Conservation (phyloP, 2,797 vertebrate species). For the Hemitrygon akajei region DNA sequence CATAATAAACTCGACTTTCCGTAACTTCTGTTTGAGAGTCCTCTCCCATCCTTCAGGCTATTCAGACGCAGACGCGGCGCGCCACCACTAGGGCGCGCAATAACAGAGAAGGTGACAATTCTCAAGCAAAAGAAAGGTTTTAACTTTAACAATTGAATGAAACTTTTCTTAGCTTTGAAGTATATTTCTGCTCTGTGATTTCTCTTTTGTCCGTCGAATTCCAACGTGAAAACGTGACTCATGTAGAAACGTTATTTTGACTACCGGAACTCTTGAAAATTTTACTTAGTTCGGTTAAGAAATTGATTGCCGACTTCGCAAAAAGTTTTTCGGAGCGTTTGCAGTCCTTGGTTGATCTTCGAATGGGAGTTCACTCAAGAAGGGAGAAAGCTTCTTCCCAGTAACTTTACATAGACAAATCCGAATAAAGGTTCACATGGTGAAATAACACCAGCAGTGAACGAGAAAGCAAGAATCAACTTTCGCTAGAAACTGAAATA, state of each 20-base stretch:
- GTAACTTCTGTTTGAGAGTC: not conserved
- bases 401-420: not conserved
- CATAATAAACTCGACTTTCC: not conserved
- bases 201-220: not conserved
- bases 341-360: not conserved
- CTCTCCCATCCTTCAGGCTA: not conserved
- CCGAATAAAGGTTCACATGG: not conserved
- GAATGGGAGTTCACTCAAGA: not conserved
- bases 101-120: not conserved
- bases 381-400: not conserved
- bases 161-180: not conserved
- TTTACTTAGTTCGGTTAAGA: not conserved
- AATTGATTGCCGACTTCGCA: not conserved
- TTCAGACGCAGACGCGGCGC: not conserved
- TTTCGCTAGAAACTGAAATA: no score
- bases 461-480: not conserved
- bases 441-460: not conserved
- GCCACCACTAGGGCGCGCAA: not conserved
- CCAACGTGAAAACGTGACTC: not conserved
- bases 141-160: not conserved
- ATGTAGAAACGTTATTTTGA: not conserved
- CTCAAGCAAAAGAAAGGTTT: no score
- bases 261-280: not conserved
- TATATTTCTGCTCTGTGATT: not conserved
- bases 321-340: not conserved